Percentiles rank a stretch among this genome's conserved stretches.
Evolutionary conservation across 2,113 vertebrate genomes (phyloP).

Genomic region (Heliornis fulica): DNA sequence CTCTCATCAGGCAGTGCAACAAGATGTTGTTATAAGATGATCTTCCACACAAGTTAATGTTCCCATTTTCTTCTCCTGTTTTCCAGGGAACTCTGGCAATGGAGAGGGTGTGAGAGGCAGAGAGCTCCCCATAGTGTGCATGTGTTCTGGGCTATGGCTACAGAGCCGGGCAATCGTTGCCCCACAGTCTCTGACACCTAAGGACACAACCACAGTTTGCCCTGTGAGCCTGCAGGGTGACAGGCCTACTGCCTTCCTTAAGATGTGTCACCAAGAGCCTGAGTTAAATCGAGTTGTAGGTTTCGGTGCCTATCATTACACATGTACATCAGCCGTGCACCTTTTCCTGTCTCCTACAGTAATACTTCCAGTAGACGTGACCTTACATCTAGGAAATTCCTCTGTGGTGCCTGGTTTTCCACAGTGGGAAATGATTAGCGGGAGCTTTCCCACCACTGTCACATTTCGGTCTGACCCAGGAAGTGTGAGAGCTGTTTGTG

Average conservation of each 20-base stretch:
- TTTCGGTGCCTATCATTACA: neutral
- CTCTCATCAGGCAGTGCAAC: neutral
- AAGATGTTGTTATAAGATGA: neutral
- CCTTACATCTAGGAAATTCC: neutral
- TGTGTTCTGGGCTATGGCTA: neutral
- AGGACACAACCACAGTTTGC: neutral
- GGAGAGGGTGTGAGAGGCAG: neutral
- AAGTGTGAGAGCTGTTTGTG: neutral
- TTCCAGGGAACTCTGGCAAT: neutral
- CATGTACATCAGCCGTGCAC: accelerated
- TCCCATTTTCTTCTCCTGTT: neutral
- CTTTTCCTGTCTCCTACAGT: neutral
- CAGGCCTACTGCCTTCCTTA: neutral
- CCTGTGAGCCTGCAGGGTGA: neutral
- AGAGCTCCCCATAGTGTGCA: accelerated
- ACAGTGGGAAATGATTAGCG: neutral
- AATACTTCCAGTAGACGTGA: neutral
- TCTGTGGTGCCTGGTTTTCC: neutral
- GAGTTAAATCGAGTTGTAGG: neutral
- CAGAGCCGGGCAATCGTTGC: neutral
- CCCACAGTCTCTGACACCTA: accelerated
- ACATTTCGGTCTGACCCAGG: neutral
- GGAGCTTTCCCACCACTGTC: neutral
- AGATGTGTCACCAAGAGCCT: neutral
- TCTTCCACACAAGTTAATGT: neutral